Evolutionary conservation across 2,888 invertebrate species (phyloP), one percentile per base, ranked within the genome.

Genomic region (Orchestes rusci): DNA sequence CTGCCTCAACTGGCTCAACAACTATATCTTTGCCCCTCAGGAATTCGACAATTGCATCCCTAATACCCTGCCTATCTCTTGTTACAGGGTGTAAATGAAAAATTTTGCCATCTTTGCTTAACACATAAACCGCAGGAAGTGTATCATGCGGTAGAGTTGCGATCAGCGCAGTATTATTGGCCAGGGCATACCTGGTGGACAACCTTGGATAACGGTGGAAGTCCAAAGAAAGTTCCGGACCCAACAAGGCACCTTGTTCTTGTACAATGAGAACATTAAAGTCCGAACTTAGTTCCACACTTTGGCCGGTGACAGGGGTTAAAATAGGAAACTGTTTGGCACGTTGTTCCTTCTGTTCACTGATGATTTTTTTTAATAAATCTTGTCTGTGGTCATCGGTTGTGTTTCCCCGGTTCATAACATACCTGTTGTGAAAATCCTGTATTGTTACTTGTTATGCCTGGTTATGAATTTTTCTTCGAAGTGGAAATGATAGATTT

Each of bases 261-360:
- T 86, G 85, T 59, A 83, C 76, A 17, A 88, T 69, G 10, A 87
- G 63, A 56, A 86, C 76, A n/a, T n/a, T n/a, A n/a, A n/a, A n/a
- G n/a, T n/a, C n/a, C n/a, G n/a, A n/a, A n/a, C n/a, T n/a, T n/a
- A n/a, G n/a, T n/a, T n/a, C n/a, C 29, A 77, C 73, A 57, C 75
- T 80, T 29, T 74, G 65, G 12, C 18, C 31, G 57, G 73, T 71
- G 33, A 78, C 73, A 19, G 80, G 79, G 20, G 69, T 65, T 8
- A 89, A 70, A 55, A 78, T 76, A 7, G 88, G 87, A 70, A 81
- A 84, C 12, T 69, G 65, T 27, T 62, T 59, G 13, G 77, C 73
- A 34, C 73, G 70, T 12, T 18, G 23, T 49, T 75, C 71, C 28
- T 72, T 69, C 58, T 82, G 79, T 59, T 84, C 81, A 45, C 66